These are phyloP conservation scores for Anastrepha obliqua DNA, from an alignment of 1,140 invertebrate genomes.

Conservation along the genomic window DNA sequence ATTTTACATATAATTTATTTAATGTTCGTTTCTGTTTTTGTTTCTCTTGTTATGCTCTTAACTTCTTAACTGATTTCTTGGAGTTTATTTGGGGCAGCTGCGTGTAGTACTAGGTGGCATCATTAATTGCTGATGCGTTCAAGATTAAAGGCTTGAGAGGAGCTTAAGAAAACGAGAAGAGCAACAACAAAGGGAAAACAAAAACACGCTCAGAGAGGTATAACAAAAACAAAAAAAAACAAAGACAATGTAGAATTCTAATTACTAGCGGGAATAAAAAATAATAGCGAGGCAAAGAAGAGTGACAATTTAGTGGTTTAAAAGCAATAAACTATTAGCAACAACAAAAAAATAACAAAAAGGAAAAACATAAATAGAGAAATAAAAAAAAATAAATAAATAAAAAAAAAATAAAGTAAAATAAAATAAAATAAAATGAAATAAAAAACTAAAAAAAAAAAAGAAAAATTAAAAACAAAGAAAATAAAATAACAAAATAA, in stretches of 20 bases:
- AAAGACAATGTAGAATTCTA: not conserved
- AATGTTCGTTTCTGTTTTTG: not conserved
- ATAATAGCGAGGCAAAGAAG: too few species aligned
- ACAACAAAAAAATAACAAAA: too few species aligned
- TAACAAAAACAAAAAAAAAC: not conserved
- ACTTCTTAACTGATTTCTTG: constrained; percentile 42
- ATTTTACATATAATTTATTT: not conserved
- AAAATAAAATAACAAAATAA: too few species aligned
- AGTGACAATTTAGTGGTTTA: too few species aligned
- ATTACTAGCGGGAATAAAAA: too few species aligned
- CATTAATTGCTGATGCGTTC: not conserved
- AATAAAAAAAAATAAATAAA: too few species aligned
- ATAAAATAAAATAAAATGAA: too few species aligned
- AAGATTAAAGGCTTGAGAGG: not conserved
- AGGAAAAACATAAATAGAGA: too few species aligned
- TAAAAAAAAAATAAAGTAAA: too few species aligned
- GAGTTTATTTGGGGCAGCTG: constrained; percentile 37
- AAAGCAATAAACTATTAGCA: too few species aligned
- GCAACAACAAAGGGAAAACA: not conserved
- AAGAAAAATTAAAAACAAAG: too few species aligned
- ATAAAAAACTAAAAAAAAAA: too few species aligned
- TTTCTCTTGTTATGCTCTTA: not conserved
- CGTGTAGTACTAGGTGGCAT: constrained; percentile 16
- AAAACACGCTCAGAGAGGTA: not conserved
- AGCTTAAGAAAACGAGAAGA: not conserved